These are phyloP conservation scores for Euphonia xanthogaster DNA, from an alignment of 2,797 vertebrate genomes.

Conservation along the genomic window DNA sequence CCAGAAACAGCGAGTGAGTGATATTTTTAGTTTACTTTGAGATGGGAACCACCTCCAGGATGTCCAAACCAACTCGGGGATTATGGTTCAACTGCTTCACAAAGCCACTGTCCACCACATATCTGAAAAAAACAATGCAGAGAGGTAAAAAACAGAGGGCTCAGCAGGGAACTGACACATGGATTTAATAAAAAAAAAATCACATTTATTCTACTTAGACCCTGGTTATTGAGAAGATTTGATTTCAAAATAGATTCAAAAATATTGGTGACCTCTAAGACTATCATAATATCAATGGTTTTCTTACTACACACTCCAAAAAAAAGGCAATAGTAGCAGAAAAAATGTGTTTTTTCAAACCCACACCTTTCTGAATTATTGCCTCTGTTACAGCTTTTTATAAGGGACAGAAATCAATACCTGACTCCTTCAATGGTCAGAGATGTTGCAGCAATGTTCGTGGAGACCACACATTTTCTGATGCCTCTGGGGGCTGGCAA, in stretches of 20 bases:
- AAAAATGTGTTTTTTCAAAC: neutral
- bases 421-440: slow-evolving; percentile 96
- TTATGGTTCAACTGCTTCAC: slow-evolving; percentile 98
- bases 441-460: slow-evolving; percentile 97
- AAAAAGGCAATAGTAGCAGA: neutral
- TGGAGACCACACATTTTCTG: slow-evolving; percentile 95
- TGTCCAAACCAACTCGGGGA: slow-evolving; percentile 91
- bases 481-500: slow-evolving; percentile 88
- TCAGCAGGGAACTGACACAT: neutral
- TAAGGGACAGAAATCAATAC: slow-evolving; percentile 58
- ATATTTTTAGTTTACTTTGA: slow-evolving; percentile 85
- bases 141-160: neutral
- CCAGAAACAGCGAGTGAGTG: neutral
- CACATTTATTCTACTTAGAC: neutral
- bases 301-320: neutral
- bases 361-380: neutral
- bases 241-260: neutral
- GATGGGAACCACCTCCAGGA: slow-evolving; percentile 95
- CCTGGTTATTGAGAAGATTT: neutral
- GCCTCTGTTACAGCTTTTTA: neutral
- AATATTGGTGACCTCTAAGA: neutral
- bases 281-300: neutral
- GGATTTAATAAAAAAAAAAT: accelerated
- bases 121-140: slow-evolving; percentile 74
- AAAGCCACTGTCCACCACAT: slow-evolving; percentile 95